Conservation (phyloP, 2,113 vertebrate species). For the Columbina picui region DNA sequence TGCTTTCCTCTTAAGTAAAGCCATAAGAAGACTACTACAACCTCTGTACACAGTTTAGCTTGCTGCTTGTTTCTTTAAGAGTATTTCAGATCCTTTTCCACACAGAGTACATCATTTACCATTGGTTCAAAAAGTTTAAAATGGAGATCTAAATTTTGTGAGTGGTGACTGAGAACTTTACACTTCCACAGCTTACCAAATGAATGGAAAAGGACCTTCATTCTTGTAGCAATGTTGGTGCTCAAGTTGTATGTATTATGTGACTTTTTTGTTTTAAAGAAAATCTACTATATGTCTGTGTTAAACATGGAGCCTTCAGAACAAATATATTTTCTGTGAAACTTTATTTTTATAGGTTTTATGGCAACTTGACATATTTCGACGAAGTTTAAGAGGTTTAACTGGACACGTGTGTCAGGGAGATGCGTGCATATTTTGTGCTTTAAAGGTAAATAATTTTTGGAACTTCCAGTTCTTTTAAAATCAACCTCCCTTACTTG, state of each 20-base stretch:
- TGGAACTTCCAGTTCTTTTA: not conserved
- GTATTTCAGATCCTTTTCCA: not conserved
- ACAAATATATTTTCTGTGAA: not conserved
- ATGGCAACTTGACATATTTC: slow-evolving; percentile 98
- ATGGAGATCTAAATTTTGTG: not conserved
- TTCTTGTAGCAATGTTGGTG: not conserved
- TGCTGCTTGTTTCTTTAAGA: not conserved
- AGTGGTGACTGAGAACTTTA: not conserved
- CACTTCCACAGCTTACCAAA: not conserved
- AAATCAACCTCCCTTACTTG: not conserved
- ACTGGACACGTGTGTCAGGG: slow-evolving; percentile 93
- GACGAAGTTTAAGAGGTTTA: slow-evolving; percentile 91
- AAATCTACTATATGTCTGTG: not conserved
- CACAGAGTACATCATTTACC: not conserved
- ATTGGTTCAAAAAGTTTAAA: not conserved
- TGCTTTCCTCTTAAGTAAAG: not conserved
- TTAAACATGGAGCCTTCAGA: not conserved
- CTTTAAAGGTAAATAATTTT: slow-evolving; percentile 87
- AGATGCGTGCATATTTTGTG: slow-evolving; percentile 97
- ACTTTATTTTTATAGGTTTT: slow-evolving; percentile 82
- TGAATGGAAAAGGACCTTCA: not conserved
- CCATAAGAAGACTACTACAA: not conserved
- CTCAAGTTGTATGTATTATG: not conserved
- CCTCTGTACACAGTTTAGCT: not conserved
- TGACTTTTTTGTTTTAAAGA: not conserved